phyloP scores from a whole-genome alignment of 2,888 invertebrate species.

The Limnephilus auricula region DNA sequence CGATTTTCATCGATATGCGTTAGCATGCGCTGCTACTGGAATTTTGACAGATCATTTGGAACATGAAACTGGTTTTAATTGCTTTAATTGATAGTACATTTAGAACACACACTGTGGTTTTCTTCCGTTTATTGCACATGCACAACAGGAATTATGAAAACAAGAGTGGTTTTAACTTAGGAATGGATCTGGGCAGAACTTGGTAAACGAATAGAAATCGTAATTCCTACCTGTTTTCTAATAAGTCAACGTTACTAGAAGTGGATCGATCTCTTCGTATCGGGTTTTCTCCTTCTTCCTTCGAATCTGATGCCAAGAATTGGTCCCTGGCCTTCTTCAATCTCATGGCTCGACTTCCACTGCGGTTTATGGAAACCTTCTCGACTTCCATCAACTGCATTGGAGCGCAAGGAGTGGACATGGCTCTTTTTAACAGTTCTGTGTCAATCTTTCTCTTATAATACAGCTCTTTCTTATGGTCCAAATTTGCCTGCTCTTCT shows the following conservation, averaged over 20 bases:
- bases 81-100: too few relatives aligned
- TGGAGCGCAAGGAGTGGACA: constrained; percentile 65
- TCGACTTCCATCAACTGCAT: constrained; percentile 60
- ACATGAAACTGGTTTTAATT: too few relatives aligned
- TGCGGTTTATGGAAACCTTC: constrained; percentile 56
- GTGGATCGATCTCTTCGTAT: constrained; percentile 58
- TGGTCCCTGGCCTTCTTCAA: constrained; percentile 85
- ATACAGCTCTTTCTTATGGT: not conserved
- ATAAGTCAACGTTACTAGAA: constrained; percentile 63
- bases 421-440: constrained; percentile 67
- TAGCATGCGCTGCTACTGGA: too few relatives aligned
- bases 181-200: too few relatives aligned
- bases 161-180: too few relatives aligned
- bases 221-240: constrained; percentile 62
- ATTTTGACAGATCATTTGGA: too few relatives aligned
- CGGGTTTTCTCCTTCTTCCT: constrained; percentile 56
- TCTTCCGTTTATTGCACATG: too few relatives aligned
- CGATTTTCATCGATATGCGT: too few relatives aligned
- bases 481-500: not conserved
- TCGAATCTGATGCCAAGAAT: constrained; percentile 75
- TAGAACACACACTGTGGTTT: too few relatives aligned
- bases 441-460: constrained; percentile 62
- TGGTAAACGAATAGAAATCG: not conserved
- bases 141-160: too few relatives aligned
- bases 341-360: constrained; percentile 77